Evolutionary conservation across 35 echinoderm and acorn worm genomes (phyloP).

Genomic region (Ophiothrix spiculata): DNA sequence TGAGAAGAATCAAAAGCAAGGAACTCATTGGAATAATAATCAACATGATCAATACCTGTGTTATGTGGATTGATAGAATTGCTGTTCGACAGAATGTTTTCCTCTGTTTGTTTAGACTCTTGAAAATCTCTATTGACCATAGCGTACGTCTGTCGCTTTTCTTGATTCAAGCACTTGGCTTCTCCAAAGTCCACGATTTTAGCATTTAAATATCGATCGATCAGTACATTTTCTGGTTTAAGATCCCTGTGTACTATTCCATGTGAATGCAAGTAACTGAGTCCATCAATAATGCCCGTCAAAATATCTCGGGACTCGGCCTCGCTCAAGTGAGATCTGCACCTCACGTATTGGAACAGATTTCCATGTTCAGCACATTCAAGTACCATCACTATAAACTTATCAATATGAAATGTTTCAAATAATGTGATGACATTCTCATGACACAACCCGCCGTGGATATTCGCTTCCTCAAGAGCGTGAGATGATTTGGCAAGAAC

Average conservation of each 20-base stretch:
- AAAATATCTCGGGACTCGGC: background rate
- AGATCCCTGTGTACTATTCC: background rate
- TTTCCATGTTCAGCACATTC: background rate
- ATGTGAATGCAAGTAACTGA: background rate
- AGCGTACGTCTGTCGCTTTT: too few species aligned
- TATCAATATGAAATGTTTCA: background rate
- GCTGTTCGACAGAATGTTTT: too few species aligned
- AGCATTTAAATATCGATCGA: background rate
- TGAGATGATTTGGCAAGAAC: background rate
- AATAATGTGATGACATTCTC: background rate
- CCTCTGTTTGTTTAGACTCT: too few species aligned
- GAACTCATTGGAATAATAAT: too few species aligned
- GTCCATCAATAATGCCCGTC: background rate
- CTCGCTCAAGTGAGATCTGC: background rate
- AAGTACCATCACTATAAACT: background rate
- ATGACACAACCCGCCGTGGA: background rate
- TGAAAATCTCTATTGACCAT: too few species aligned
- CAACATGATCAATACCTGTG: too few species aligned
- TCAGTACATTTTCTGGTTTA: background rate
- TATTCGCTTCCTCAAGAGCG: background rate
- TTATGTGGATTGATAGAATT: too few species aligned
- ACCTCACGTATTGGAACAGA: background rate
- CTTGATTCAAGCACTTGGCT: too few species aligned
- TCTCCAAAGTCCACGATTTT: background rate
- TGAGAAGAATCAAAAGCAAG: too few species aligned